These are phyloP conservation scores for Margarornis squamiger DNA, from an alignment of 2,797 vertebrate genomes.

Conservation along the genomic window DNA sequence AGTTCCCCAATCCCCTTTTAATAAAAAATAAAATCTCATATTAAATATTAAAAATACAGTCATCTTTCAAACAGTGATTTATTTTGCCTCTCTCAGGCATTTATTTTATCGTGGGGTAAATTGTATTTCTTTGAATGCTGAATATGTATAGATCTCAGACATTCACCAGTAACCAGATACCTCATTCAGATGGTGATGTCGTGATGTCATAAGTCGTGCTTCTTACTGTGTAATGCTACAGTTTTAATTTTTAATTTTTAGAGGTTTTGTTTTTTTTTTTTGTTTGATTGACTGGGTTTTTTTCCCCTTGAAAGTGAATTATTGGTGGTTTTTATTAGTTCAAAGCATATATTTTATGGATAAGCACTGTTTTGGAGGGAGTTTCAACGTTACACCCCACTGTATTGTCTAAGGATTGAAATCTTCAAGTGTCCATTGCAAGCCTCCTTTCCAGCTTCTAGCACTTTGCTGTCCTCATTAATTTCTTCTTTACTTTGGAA, in stretches of 20 bases:
- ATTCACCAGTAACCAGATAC: not conserved
- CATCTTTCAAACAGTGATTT: not conserved
- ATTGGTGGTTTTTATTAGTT: not conserved
- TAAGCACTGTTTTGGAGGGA: not conserved
- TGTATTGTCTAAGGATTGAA: not conserved
- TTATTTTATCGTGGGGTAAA: not conserved
- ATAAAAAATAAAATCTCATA: not conserved
- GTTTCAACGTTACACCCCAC: not conserved
- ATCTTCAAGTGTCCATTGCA: not conserved
- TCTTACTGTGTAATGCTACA: not conserved
- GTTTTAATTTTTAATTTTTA: not conserved
- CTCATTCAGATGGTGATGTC: not conserved
- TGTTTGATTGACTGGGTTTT: no score
- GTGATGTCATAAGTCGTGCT: not conserved
- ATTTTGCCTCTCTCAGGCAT: not conserved
- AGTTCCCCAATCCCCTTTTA: not conserved
- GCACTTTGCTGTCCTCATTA: not conserved
- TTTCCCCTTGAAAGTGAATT: not conserved
- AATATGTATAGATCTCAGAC: not conserved
- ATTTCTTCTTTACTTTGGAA: not conserved
- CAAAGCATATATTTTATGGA: not conserved
- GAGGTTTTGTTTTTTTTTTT: fast-evolving
- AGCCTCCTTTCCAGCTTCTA: not conserved
- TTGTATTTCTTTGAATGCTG: not conserved
- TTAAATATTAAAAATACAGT: not conserved